These are phyloP conservation scores for Threskiornis aethiopicus DNA, from an alignment of 2,797 vertebrate genomes.

Conservation along the genomic window DNA sequence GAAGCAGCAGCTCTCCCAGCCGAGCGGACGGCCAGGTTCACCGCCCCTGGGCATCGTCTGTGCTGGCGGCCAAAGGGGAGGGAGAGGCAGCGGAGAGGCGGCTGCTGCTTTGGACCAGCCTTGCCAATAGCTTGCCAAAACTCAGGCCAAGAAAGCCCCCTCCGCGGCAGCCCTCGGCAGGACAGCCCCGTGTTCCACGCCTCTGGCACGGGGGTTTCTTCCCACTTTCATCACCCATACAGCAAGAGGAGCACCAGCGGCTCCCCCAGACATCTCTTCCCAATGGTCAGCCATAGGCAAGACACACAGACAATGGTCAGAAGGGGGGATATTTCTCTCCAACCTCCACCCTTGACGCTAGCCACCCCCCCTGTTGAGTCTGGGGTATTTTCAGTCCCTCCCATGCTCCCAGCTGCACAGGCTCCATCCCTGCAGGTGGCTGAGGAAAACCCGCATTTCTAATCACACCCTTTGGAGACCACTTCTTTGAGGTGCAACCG, in stretches of 20 bases:
- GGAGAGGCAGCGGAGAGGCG: background rate
- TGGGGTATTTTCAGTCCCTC: background rate
- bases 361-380: background rate
- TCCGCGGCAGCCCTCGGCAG: fast-evolving
- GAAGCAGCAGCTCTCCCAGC: background rate
- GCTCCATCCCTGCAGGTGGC: background rate
- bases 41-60: background rate
- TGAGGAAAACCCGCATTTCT: background rate
- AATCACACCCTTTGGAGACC: background rate
- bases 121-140: background rate
- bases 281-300: background rate
- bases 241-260: background rate
- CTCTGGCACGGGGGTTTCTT: background rate
- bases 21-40: background rate
- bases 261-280: background rate
- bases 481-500: background rate
- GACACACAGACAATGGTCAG: background rate
- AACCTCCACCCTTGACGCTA: background rate
- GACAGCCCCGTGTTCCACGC: background rate
- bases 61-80: background rate
- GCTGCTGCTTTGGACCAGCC: background rate
- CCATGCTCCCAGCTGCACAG: background rate
- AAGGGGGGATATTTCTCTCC: background rate
- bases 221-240: background rate
- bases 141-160: background rate